Evolutionary conservation across 2,113 vertebrate genomes (phyloP).

Genomic region (Archocentrus centrarchus): DNA sequence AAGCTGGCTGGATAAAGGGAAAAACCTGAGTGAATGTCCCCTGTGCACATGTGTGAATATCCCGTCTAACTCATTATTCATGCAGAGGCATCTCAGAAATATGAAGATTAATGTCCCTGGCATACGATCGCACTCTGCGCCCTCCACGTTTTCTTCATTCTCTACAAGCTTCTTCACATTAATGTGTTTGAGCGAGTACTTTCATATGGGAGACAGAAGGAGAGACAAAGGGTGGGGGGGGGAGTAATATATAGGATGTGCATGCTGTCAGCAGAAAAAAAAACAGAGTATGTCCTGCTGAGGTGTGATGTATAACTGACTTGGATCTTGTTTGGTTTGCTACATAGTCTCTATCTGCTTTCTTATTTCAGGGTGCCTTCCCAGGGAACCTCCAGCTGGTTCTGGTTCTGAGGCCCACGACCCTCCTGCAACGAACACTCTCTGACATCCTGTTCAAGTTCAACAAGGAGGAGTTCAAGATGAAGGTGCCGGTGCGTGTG

Average conservation of each 20-base stretch:
- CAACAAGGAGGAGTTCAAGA: constrained; percentile 98
- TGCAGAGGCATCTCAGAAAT: constrained; percentile 5
- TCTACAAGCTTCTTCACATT: neutral
- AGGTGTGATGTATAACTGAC: constrained; percentile 6
- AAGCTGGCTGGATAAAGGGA: neutral
- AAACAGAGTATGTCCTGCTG: neutral
- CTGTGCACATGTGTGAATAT: neutral
- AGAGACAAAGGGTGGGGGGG: constrained; percentile 5
- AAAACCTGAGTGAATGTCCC: neutral
- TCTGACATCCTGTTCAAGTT: constrained; percentile 93
- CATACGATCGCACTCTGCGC: neutral
- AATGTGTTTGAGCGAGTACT: constrained; percentile 11
- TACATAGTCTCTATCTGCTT: neutral
- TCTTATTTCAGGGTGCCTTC: constrained; percentile 88
- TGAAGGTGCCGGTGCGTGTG: constrained; percentile 95
- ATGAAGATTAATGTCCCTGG: constrained; percentile 53
- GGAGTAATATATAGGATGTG: neutral
- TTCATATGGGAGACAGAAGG: constrained; percentile 16
- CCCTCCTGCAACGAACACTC: constrained; percentile 90
- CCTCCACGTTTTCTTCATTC: constrained; percentile 16
- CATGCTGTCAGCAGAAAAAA: constrained; percentile 1
- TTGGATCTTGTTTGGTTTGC: neutral
- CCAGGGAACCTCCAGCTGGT: constrained; percentile 96
- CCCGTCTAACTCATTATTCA: constrained; percentile 25
- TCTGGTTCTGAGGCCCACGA: constrained; percentile 92